Evolutionary conservation across 2,113 vertebrate species (phyloP), one percentile per base, ranked within the genome.

Genomic region (Camelus dromedarius): DNA sequence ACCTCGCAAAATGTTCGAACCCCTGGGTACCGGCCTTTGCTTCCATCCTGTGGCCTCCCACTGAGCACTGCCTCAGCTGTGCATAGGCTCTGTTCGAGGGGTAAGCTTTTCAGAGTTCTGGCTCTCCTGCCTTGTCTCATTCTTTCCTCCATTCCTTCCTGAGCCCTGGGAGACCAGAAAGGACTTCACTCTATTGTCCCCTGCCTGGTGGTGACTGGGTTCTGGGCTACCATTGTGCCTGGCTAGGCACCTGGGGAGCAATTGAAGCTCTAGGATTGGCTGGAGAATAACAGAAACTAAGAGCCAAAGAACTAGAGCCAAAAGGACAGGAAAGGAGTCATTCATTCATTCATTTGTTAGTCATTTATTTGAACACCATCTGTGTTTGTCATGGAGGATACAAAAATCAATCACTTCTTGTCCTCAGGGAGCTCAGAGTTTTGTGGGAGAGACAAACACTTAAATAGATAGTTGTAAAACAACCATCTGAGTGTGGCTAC

Each of bases 11-110:
- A 98, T 56, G 98, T 98, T 97, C 98, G 98, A 80, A 95, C 98
- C 89, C 97, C 98, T 32, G 98, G 98, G 88, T 99, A 98, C 97
- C 98, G 99, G 94, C 98, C 99, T 83, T 98, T 99, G 90, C 98
- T 99, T 89, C 99, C 99, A 42, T 98, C 98, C 91, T 98, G 97
- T 52, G 98, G 98, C 97, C 98, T 99, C 76, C 98, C 94, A 22
- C 98, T 98, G 70, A 82, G 89, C 60, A 70, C 96, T 20, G 86
- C 96, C 72, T 97, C 96, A 62, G 99, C 99, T 95, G 97, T 99
- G 97, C 98, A 98, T 54, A 99, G 99, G 92, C 99, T 98, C 2
- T 99, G 98, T 98, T 99, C 99, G 64, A 98, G 98, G 96, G 99
- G 99, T 99, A 98, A 98, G 96, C 67, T 58, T 52, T 35, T 19